Percentiles rank a stretch among this genome's conserved stretches.
Conservation (phyloP, 1,140 invertebrate genomes). For the Drepana arcuata region DNA sequence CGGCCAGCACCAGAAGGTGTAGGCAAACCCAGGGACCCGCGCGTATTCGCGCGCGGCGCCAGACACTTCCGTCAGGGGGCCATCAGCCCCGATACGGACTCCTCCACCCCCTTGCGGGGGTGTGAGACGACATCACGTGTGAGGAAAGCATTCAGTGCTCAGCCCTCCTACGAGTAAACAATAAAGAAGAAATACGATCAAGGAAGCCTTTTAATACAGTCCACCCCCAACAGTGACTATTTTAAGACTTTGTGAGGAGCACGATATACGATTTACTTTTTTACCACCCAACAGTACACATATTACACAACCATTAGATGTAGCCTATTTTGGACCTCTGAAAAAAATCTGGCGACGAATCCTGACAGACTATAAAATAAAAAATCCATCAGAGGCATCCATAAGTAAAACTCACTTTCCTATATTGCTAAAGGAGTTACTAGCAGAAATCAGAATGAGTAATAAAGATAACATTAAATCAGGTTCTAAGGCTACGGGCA, state of each 20-base stretch:
- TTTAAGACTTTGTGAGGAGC: neutral
- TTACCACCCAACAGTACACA: neutral
- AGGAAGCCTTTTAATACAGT: too few relatives aligned
- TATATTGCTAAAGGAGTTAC: neutral
- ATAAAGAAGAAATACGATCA: too few relatives aligned
- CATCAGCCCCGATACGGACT: too few relatives aligned
- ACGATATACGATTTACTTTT: neutral
- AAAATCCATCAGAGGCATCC: neutral
- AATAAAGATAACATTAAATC: slow-evolving; percentile 2
- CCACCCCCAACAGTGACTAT: too few relatives aligned
- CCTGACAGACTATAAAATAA: neutral
- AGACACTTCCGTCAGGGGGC: too few relatives aligned
- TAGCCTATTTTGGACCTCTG: neutral
- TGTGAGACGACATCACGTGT: too few relatives aligned
- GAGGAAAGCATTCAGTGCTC: too few relatives aligned
- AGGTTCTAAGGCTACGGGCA: slow-evolving; percentile 3
- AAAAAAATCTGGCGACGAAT: neutral
- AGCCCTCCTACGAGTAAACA: too few relatives aligned
- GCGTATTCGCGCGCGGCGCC: too few relatives aligned
- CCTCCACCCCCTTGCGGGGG: too few relatives aligned
- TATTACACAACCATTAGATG: neutral
- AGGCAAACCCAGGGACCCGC: too few relatives aligned
- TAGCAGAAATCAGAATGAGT: neutral
- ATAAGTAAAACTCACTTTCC: neutral
- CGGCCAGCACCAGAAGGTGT: too few relatives aligned